Conservation (phyloP, 53 echinoderm and acorn worm species). For the Henricia sp. region DNA sequence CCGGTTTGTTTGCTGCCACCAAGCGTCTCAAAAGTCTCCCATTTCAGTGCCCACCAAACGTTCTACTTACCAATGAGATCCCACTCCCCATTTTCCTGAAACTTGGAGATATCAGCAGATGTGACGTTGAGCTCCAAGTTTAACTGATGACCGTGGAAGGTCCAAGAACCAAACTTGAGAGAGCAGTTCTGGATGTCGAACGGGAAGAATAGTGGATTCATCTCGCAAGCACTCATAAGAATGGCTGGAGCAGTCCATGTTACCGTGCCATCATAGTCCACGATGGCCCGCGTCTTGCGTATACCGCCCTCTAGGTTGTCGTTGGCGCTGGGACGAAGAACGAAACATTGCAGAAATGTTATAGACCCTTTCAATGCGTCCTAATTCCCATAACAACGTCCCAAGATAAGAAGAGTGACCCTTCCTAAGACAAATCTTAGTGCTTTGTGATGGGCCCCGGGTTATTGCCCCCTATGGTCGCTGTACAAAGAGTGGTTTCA, state of each 20-base stretch:
- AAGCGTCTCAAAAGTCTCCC: no score
- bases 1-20: no score
- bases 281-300: conserved; percentile 68
- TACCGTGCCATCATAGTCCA: conserved; percentile 72
- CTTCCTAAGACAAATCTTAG: no score
- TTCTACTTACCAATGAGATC: conserved; percentile 55
- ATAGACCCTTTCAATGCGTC: no score
- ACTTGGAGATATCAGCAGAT: conserved; percentile 68
- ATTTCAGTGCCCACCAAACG: no score
- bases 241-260: conserved; percentile 81
- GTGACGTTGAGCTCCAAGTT: conserved; percentile 65
- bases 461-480: no score
- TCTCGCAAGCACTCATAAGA: conserved; percentile 89
- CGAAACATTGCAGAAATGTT: no score
- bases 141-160: conserved; percentile 75
- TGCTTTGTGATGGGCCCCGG: no score
- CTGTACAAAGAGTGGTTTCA: no score
- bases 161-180: conserved; percentile 86
- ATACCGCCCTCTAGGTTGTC: conserved; percentile 84
- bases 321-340: conserved; percentile 76
- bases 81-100: conserved; percentile 83
- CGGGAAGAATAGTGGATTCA: conserved; percentile 94
- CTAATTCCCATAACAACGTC: no score
- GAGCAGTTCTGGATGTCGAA: conserved; percentile 89
- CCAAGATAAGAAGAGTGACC: no score